Percentiles rank a stretch among this genome's conserved stretches.
Conservation (phyloP, 1,140 invertebrate species). For the Brachionus plicatilis region DNA sequence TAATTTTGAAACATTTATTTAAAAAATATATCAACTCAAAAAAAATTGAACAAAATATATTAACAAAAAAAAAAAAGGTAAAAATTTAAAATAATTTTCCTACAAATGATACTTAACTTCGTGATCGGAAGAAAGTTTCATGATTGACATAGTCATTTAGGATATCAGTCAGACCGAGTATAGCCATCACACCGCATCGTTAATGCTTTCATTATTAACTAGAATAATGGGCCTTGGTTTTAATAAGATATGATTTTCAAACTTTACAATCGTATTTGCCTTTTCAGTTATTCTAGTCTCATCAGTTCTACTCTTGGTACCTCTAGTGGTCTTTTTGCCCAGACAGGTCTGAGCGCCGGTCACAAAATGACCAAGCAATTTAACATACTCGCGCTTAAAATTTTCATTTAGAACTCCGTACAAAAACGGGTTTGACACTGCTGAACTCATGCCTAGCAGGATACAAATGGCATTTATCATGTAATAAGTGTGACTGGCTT, state of each 20-base stretch:
- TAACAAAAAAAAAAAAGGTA: background rate
- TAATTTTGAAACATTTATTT: background rate
- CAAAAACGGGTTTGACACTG: conserved; percentile 76
- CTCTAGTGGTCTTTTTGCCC: background rate
- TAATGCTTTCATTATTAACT: conserved; percentile 21
- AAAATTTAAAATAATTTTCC: background rate
- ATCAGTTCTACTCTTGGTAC: background rate
- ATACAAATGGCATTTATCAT: conserved; percentile 69
- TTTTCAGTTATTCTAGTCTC: background rate
- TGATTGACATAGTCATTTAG: background rate
- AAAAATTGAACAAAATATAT: background rate
- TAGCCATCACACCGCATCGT: background rate
- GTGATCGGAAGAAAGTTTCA: background rate
- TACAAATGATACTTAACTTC: background rate
- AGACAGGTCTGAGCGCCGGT: background rate
- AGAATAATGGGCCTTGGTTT: conserved; percentile 24
- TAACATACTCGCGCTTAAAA: conserved; percentile 61
- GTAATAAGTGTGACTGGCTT: conserved; percentile 44
- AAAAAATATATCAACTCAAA: background rate
- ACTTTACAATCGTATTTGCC: background rate
- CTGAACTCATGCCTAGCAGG: conserved; percentile 71
- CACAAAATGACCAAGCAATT: conserved; percentile 44
- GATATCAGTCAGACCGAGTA: background rate
- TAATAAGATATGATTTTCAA: background rate
- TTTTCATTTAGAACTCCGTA: conserved; percentile 66